These are phyloP conservation scores for Daboia siamensis DNA, from an alignment of 2,113 vertebrate genomes.

Conservation along the genomic window DNA sequence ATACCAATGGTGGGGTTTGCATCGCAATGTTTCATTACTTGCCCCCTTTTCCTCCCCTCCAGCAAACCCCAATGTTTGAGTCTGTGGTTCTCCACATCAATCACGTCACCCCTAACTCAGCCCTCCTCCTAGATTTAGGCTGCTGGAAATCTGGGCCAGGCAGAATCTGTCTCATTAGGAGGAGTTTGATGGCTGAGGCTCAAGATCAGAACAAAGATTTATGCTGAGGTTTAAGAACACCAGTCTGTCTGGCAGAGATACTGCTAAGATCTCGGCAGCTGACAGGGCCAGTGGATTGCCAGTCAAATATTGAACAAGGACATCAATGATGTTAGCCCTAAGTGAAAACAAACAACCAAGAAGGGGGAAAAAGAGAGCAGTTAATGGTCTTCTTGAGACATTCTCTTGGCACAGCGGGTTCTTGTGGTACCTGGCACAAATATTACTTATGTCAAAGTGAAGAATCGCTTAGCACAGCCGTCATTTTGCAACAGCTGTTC, in stretches of 20 bases:
- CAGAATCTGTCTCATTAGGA: rapidly evolving
- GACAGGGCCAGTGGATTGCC: slow-evolving; percentile 41
- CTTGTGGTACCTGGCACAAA: not conserved
- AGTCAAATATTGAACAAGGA: slow-evolving; percentile 56
- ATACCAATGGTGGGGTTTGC: not conserved
- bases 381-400: slow-evolving; percentile 54
- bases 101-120: not conserved
- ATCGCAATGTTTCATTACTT: not conserved
- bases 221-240: slow-evolving; percentile 15
- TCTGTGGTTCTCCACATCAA: not conserved
- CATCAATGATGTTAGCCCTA: slow-evolving; percentile 46
- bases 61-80: not conserved
- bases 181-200: not conserved
- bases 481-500: slow-evolving; percentile 7
- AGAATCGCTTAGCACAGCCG: not conserved
- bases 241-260: not conserved
- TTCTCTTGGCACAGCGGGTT: slow-evolving; percentile 33
- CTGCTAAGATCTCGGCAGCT: slow-evolving; percentile 30
- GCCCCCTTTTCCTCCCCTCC: not conserved
- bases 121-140: too few species aligned
- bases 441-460: not conserved
- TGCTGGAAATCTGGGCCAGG: rapidly evolving
- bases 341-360: slow-evolving; percentile 57
- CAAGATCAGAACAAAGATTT: not conserved
- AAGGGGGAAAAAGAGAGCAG: slow-evolving; percentile 2